phyloP scores from a whole-genome alignment of 2,888 invertebrate species.

The Stenoptilia bipunctidactyla region DNA sequence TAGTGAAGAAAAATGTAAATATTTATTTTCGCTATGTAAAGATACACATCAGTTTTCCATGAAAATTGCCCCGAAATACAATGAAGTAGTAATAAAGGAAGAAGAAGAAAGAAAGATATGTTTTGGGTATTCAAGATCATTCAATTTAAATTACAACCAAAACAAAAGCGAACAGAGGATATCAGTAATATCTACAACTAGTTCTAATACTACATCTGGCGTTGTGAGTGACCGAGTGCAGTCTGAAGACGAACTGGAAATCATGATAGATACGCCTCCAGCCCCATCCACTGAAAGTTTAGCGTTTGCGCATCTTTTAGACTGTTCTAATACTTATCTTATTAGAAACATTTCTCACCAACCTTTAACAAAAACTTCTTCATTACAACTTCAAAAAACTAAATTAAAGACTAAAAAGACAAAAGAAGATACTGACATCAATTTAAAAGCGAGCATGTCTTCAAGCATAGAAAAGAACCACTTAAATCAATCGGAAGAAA shows the following conservation, averaged over 20 bases:
- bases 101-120: conserved; percentile 81
- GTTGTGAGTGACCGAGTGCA: conserved; percentile 96
- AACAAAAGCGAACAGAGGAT: conserved; percentile 84
- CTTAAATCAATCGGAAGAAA: conserved; percentile 37
- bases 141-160: conserved; percentile 72
- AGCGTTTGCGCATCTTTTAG: conserved; percentile 82
- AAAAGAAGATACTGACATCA: conserved; percentile 37
- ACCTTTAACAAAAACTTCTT: conserved; percentile 43
- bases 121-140: conserved; percentile 78
- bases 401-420: conserved; percentile 37
- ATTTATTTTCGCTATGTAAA: conserved; percentile 87
- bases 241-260: conserved; percentile 93
- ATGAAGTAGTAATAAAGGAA: conserved; percentile 85
- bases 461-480: conserved; percentile 28
- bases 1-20: conserved; percentile 94
- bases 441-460: conserved; percentile 25
- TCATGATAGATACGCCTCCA: conserved; percentile 85
- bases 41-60: conserved; percentile 97
- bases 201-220: conserved; percentile 97
- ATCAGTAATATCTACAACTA: conserved; percentile 92
- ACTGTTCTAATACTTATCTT: conserved; percentile 67
- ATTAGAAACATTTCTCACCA: conserved; percentile 39
- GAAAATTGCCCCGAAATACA: conserved; percentile 88
- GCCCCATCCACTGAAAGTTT: conserved; percentile 90
- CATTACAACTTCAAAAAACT: conserved; percentile 44